A percentile compares a stretch with the other conserved stretches of the same genome.
Conservation (phyloP, 2,113 vertebrate species). For the Channa argus region DNA sequence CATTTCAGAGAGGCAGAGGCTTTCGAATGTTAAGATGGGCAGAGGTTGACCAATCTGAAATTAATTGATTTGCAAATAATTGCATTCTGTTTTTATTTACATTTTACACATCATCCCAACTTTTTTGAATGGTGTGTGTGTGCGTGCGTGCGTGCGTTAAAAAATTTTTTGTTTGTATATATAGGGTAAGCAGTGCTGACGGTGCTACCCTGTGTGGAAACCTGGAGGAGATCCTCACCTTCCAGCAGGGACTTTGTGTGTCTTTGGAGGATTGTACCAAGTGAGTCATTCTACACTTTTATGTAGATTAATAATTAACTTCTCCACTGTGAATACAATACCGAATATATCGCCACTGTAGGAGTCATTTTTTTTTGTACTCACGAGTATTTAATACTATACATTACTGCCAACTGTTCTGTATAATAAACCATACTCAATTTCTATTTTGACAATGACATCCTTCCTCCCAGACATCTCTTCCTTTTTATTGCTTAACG, state of each 20-base stretch:
- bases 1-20: too few relatives aligned
- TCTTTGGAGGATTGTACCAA: conserved; percentile 94
- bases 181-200: conserved; percentile 89
- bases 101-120: too few relatives aligned
- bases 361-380: too few relatives aligned
- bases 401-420: neutral
- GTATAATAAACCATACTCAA: neutral
- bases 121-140: too few relatives aligned
- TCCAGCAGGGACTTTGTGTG: conserved; percentile 93
- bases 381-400: neutral
- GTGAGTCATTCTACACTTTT: conserved; percentile 81
- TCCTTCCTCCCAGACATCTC: conserved; percentile 13
- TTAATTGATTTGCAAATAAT: too few relatives aligned
- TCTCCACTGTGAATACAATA: too few relatives aligned
- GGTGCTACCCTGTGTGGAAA: conserved; percentile 90
- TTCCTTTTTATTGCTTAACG: neutral
- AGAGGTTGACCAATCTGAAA: too few relatives aligned
- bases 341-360: too few relatives aligned
- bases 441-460: conserved; percentile 25
- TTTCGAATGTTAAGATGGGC: too few relatives aligned
- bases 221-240: conserved; percentile 92
- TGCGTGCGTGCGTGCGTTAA: too few relatives aligned
- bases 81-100: too few relatives aligned
- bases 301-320: too few relatives aligned
- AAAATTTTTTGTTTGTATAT: neutral